These are phyloP conservation scores for Peromyscus leucopus DNA, from an alignment of 2,113 vertebrate genomes.

Conservation along the genomic window DNA sequence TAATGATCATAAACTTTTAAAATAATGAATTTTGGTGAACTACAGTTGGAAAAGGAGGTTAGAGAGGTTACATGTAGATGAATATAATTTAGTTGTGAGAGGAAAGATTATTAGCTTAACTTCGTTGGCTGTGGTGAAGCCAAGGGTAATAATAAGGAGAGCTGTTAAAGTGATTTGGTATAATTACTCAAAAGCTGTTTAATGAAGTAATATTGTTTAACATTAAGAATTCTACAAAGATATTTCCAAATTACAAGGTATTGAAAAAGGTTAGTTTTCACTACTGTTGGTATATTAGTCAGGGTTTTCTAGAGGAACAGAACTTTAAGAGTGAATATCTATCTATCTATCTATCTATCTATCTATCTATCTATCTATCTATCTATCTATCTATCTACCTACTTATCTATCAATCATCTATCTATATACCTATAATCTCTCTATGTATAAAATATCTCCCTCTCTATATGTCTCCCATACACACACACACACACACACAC, in stretches of 20 bases:
- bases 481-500: no score
- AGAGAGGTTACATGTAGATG: background rate
- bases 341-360: no score
- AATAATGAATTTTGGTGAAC: no score
- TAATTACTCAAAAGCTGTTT: background rate
- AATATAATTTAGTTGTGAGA: background rate
- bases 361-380: background rate
- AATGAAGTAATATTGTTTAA: background rate
- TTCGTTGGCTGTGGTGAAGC: background rate
- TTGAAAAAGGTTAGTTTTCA: background rate
- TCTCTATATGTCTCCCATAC: no score
- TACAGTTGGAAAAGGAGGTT: background rate
- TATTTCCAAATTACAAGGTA: background rate
- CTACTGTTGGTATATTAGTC: background rate
- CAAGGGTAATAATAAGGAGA: background rate
- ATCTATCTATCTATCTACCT: no score
- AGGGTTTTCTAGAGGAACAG: background rate
- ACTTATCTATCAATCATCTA: no score
- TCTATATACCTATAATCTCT: no score
- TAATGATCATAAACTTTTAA: no score
- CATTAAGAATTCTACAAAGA: background rate
- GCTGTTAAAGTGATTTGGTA: background rate
- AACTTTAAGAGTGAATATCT: background rate
- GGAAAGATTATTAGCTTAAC: background rate
- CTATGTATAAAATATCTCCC: no score